These are phyloP conservation scores for Neodon shergylaensis DNA, from an alignment of 2,113 vertebrate genomes.

Conservation along the genomic window DNA sequence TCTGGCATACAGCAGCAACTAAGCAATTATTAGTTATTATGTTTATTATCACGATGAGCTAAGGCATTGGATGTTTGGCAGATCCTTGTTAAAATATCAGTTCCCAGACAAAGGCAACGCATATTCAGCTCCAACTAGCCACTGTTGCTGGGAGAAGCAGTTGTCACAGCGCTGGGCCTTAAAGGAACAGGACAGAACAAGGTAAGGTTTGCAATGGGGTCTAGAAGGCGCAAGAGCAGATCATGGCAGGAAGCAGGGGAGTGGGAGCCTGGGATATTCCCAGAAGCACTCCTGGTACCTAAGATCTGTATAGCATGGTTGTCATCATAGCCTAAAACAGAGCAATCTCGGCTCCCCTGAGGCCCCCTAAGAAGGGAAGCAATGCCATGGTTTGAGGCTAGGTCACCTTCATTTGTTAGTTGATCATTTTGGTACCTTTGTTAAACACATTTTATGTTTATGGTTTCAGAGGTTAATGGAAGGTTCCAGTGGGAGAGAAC, in stretches of 20 bases:
- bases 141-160: neutral
- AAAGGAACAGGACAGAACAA: neutral
- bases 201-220: neutral
- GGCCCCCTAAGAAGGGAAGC: neutral
- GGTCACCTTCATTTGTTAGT: neutral
- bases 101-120: neutral
- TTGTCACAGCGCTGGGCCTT: neutral
- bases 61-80: neutral
- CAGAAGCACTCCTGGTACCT: neutral
- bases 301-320: neutral
- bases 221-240: neutral
- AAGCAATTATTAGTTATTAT: conserved; percentile 57
- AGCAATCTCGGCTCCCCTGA: neutral
- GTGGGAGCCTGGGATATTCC: neutral
- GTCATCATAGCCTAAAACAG: neutral
- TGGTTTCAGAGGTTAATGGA: neutral
- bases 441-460: neutral
- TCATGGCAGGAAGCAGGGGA: neutral
- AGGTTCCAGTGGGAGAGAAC: neutral
- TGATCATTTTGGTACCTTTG: neutral
- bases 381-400: neutral
- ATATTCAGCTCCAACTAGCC: neutral
- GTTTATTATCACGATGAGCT: conserved; percentile 47
- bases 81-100: conserved; percentile 42
- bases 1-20: conserved; percentile 10